These are phyloP conservation scores for Atta colombica DNA, from an alignment of 1,140 invertebrate species.

Conservation along the genomic window DNA sequence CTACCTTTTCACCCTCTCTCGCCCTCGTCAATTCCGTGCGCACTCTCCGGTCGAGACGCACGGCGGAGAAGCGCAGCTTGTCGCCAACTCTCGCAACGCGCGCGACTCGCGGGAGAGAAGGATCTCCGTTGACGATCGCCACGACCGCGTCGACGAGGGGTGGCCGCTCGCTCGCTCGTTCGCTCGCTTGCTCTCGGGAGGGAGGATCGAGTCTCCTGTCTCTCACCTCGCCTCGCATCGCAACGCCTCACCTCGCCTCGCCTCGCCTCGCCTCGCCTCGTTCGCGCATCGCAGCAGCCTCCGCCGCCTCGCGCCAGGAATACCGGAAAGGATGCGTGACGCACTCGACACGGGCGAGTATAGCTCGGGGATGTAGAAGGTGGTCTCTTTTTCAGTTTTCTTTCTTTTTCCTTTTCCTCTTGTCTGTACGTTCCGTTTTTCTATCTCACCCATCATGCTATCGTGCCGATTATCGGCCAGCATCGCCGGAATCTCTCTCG, in stretches of 20 bases:
- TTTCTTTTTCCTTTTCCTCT: not conserved
- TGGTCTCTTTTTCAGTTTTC: not conserved
- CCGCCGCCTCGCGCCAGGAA: slow-evolving; percentile 49
- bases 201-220: slow-evolving; percentile 21
- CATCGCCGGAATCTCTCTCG: not conserved
- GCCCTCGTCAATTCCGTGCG: not conserved
- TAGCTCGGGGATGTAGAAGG: slow-evolving; percentile 42
- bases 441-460: not conserved
- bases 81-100: slow-evolving; percentile 22
- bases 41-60: slow-evolving; percentile 35
- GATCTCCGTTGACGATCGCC: slow-evolving; percentile 3
- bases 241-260: not conserved
- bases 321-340: slow-evolving; percentile 58
- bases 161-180: slow-evolving; percentile 45
- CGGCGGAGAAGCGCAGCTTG: slow-evolving; percentile 48
- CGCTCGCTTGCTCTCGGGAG: not conserved
- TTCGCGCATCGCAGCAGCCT: slow-evolving; percentile 21
- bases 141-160: slow-evolving; percentile 32
- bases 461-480: slow-evolving; percentile 41
- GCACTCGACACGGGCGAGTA: slow-evolving; percentile 60
- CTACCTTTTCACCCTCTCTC: not conserved
- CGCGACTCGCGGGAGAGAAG: slow-evolving; percentile 42
- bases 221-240: slow-evolving; percentile 8
- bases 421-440: too few relatives aligned
- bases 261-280: slow-evolving; percentile 23